Evolutionary conservation across 2,797 vertebrate genomes (phyloP).

Genomic region (Halcyon chelicuti): DNA sequence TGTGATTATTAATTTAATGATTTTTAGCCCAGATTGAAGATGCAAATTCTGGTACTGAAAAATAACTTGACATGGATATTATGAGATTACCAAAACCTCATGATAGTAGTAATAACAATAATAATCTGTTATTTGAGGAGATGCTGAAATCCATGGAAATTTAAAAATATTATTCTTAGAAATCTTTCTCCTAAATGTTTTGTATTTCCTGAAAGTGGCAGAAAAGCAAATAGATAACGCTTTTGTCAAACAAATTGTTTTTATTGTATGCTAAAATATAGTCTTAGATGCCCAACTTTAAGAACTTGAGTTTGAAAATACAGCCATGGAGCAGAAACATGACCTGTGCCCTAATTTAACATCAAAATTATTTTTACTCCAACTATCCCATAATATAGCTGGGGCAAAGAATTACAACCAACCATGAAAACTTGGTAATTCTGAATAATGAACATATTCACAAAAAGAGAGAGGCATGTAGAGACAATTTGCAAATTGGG

Average conservation of each 20-base stretch:
- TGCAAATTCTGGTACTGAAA: background rate
- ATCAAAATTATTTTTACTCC: background rate
- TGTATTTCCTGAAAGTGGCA: background rate
- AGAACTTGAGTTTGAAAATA: background rate
- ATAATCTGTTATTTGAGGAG: constrained; percentile 32
- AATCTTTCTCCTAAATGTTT: background rate
- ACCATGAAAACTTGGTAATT: background rate
- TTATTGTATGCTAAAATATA: background rate
- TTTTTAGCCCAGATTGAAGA: background rate
- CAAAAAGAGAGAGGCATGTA: background rate
- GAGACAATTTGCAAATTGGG: background rate
- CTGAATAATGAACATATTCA: background rate
- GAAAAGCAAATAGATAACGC: background rate
- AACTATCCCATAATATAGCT: background rate
- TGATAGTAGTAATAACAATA: background rate
- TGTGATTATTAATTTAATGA: background rate
- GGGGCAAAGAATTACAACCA: background rate
- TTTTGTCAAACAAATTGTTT: background rate
- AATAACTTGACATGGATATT: background rate
- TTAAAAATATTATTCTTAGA: constrained; percentile 36
- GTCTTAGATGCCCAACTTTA: background rate
- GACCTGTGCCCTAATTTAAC: background rate
- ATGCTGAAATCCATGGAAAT: constrained; percentile 44
- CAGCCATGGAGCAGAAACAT: background rate
- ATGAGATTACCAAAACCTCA: constrained; percentile 33